Evolutionary conservation across 53 echinoderm and acorn worm species (phyloP).

Genomic region (Henricia sp.): DNA sequence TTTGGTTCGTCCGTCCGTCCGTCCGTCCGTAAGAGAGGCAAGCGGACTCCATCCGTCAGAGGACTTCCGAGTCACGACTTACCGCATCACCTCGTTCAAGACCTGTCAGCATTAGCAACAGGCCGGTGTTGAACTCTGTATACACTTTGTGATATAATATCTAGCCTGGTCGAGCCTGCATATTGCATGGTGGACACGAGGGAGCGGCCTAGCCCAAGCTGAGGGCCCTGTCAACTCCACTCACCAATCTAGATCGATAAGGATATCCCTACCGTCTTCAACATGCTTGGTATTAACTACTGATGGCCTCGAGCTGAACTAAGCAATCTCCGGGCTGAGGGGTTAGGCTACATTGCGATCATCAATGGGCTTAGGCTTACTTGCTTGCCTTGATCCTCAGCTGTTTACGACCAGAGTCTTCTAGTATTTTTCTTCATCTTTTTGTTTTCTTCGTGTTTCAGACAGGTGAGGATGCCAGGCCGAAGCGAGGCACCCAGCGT

Average conservation of each 20-base stretch:
- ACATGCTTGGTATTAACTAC: not conserved
- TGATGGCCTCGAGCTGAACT: not conserved
- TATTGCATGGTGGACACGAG: not conserved
- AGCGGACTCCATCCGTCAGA: conserved; percentile 34
- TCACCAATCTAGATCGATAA: conserved; percentile 46
- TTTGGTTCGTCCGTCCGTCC: too few species aligned
- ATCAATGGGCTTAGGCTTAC: conserved; percentile 25
- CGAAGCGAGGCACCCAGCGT: too few species aligned
- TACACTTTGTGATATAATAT: conserved; percentile 48
- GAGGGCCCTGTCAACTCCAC: conserved; percentile 2
- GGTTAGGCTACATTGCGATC: conserved; percentile 36
- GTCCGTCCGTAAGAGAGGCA: not conserved
- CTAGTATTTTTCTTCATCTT: not conserved
- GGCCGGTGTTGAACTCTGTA: conserved; percentile 16
- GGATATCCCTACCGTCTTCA: conserved; percentile 17
- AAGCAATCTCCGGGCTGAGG: conserved; percentile 16
- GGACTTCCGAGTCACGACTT: conserved; percentile 39
- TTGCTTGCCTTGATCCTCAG: conserved; percentile 37
- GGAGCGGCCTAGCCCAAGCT: conserved; percentile 39
- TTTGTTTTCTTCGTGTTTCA: not conserved
- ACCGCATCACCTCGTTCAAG: not conserved
- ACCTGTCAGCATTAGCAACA: conserved; percentile 31
- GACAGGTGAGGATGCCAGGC: conserved; percentile 52
- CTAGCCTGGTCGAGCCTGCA: conserved; percentile 7
- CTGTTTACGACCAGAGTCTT: conserved; percentile 47